Conservation (phyloP, 2,797 vertebrate genomes). For the Xenopus petersii region DNA sequence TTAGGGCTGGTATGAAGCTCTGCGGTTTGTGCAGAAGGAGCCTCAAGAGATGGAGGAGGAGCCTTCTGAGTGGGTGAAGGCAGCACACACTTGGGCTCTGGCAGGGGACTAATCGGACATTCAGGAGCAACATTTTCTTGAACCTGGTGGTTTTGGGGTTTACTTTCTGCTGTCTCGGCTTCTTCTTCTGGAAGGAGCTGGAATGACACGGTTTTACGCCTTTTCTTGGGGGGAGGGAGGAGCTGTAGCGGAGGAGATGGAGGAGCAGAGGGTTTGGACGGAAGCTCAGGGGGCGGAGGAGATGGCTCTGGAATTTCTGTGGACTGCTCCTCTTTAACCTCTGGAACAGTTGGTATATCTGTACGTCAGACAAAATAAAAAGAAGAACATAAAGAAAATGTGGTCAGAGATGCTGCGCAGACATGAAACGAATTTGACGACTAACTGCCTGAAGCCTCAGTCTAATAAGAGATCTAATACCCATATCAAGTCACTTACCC, state of each 20-base stretch:
- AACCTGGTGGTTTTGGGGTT: conserved; percentile 53
- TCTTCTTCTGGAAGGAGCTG: conserved; percentile 70
- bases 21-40: conserved; percentile 34
- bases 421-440: too few species aligned
- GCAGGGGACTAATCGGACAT: conserved; percentile 27
- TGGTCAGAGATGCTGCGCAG: neutral
- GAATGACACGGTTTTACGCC: conserved; percentile 87
- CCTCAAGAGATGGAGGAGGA: neutral
- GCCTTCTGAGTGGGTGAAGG: conserved; percentile 29
- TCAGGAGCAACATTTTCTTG: neutral
- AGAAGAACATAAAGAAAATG: neutral
- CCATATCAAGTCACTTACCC: conserved; percentile 9
- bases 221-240: conserved; percentile 85
- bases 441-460: too few species aligned
- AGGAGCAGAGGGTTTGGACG: conserved; percentile 57
- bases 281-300: conserved; percentile 59
- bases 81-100: neutral
- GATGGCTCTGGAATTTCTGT: conserved; percentile 34
- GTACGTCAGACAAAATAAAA: neutral
- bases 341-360: conserved; percentile 1
- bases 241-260: conserved; percentile 79
- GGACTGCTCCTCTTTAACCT: conserved; percentile 4
- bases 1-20: conserved; percentile 55
- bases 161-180: conserved; percentile 57
- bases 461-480: too few species aligned